phyloP scores from a whole-genome alignment of 2,113 vertebrate genomes.

The Sisor rabdophorus region DNA sequence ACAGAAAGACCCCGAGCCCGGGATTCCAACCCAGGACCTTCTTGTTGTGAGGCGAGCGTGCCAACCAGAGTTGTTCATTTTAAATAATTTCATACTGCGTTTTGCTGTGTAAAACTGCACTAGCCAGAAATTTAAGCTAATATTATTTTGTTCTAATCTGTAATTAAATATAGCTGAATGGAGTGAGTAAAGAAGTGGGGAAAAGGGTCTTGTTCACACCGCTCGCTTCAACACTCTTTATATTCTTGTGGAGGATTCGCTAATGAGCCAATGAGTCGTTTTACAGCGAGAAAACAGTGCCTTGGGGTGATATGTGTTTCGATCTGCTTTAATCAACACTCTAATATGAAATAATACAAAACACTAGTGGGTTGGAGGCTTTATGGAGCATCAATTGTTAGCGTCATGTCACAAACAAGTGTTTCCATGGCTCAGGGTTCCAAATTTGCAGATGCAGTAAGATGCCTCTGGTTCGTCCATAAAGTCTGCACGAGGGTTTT shows the following conservation, averaged over 20 bases:
- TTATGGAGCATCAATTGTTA: not conserved
- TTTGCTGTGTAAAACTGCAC: too few relatives aligned
- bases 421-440: not conserved
- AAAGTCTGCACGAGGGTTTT: not conserved
- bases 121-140: not conserved
- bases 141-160: not conserved
- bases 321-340: conserved; percentile 18
- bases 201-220: not conserved
- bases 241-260: not conserved
- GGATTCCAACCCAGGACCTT: too few relatives aligned
- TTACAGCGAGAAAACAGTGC: not conserved
- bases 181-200: not conserved
- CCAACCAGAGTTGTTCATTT: not conserved
- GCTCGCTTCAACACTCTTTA: not conserved
- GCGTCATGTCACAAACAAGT: not conserved
- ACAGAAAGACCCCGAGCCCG: too few relatives aligned
- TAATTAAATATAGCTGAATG: conserved; percentile 1
- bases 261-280: conserved; percentile 14
- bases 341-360: not conserved
- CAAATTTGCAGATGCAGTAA: not conserved
- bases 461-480: not conserved
- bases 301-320: conserved; percentile 2
- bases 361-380: too few relatives aligned
- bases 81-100: not conserved
- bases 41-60: too few relatives aligned